Evolutionary conservation across 2,113 vertebrate genomes (phyloP).

Genomic region (Peromyscus californicus): DNA sequence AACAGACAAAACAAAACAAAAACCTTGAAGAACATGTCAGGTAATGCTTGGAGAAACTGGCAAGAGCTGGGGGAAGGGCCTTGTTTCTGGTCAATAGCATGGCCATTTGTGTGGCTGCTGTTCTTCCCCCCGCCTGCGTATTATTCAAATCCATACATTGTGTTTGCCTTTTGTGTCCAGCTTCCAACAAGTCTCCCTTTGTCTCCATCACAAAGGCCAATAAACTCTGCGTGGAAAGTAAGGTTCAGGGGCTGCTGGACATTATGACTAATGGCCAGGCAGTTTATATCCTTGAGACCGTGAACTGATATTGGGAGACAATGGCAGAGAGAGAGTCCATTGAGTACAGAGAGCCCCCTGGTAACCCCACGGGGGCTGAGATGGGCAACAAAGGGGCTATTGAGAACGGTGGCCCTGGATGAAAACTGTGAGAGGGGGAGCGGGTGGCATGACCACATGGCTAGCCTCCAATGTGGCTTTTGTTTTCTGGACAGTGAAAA

Average conservation of each 20-base stretch:
- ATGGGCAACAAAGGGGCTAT: constrained; percentile 90
- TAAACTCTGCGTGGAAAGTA: constrained; percentile 88
- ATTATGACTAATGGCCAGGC: constrained; percentile 90
- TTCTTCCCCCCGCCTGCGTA: constrained; percentile 79
- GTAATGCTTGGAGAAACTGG: constrained; percentile 24
- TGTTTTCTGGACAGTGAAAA: constrained; percentile 87
- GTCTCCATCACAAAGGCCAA: constrained; percentile 88
- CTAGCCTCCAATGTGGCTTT: constrained; percentile 87
- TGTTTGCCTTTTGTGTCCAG: constrained; percentile 89
- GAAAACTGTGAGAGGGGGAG: constrained; percentile 84
- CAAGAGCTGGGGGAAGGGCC: constrained; percentile 25
- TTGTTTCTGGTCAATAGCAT: constrained; percentile 67
- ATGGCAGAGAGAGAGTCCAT: constrained; percentile 88
- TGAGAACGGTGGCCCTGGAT: constrained; percentile 85
- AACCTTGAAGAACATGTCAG: constrained; percentile 73
- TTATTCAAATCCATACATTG: constrained; percentile 88
- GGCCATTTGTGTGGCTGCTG: constrained; percentile 77
- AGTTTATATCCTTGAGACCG: constrained; percentile 89
- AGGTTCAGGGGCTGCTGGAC: constrained; percentile 87
- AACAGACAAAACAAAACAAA: background rate
- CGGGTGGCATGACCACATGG: constrained; percentile 86
- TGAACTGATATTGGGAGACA: constrained; percentile 90
- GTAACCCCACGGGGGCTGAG: constrained; percentile 87
- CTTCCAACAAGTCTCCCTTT: constrained; percentile 89
- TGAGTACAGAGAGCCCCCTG: constrained; percentile 89